Evolutionary conservation across 2,113 vertebrate species (phyloP).

Genomic region (Stigmatopora nigra): DNA sequence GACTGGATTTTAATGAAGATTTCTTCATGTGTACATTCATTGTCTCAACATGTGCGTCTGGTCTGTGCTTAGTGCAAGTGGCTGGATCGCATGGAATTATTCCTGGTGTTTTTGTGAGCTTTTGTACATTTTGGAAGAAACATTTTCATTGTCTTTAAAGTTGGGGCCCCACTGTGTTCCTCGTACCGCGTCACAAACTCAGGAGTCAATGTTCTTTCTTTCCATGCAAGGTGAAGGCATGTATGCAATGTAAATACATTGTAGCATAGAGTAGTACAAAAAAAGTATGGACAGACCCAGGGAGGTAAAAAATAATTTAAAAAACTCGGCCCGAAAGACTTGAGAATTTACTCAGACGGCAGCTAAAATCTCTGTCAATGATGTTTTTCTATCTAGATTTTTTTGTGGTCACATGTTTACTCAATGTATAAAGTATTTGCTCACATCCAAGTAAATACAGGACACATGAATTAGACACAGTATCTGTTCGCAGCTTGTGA

Average conservation of each 20-base stretch:
- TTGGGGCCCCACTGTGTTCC: not conserved
- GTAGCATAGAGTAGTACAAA: not conserved
- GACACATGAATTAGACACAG: slow-evolving; percentile 50
- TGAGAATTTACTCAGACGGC: not conserved
- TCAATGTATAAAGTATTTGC: slow-evolving; percentile 14
- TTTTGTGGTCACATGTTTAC: slow-evolving; percentile 42
- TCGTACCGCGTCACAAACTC: not conserved
- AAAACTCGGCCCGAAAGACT: not conserved
- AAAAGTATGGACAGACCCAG: not conserved
- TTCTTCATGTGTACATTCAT: slow-evolving; percentile 2
- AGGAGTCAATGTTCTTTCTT: slow-evolving; percentile 23
- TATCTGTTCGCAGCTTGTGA: slow-evolving; percentile 36
- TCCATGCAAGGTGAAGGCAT: not conserved
- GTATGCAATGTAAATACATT: not conserved
- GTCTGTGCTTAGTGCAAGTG: not conserved
- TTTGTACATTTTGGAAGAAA: slow-evolving; percentile 10
- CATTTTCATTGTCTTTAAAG: not conserved
- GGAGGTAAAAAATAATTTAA: not conserved
- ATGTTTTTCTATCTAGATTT: slow-evolving; percentile 7
- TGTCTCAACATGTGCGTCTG: slow-evolving; percentile 14
- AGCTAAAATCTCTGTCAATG: slow-evolving; percentile 12
- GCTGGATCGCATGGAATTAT: slow-evolving; percentile 9
- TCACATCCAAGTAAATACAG: slow-evolving; percentile 29
- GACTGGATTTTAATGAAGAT: slow-evolving; percentile 32
- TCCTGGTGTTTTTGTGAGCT: slow-evolving; percentile 13